Evolutionary conservation across 2,113 vertebrate species (phyloP), one percentile per base, ranked within the genome.

Genomic region (Pachycephala philippinensis): DNA sequence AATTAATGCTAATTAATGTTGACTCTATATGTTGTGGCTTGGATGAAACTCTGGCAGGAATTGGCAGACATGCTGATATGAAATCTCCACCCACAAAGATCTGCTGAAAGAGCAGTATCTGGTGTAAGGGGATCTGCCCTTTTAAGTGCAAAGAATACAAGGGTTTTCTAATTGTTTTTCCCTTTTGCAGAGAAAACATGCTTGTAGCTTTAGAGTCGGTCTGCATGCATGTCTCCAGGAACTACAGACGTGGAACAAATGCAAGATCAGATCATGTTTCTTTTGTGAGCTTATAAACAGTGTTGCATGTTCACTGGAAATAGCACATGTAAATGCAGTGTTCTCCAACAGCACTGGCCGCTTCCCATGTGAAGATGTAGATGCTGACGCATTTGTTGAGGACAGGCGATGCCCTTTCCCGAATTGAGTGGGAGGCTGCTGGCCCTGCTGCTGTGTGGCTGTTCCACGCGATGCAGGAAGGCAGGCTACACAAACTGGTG

Each of bases 1-100:
- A 97, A 97, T 96, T 94, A 96, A 94, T 96, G 89, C 68, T 95
- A 97, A 97, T 96, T 89, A 81, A 74, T 87, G 92, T 95, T 97
- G 95, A 92, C 86, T 96, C 64, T 93, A 1, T 93, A 8, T 88
- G 93, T 86, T 95, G 93, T 94, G 90, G 92, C 94, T 97, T 95
- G 96, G 94, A 94, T 97, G 96, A 97, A 97, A 96, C 95, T 93
- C 60, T 92, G 59, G 27, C 82, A 93, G 81, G 68, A 95, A 66
- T 13, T 96, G 93, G 90, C 94, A 95, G 84, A 89, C 84, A 66
- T 15, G 63, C 78, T 89, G 91, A 96, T 92, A 96, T 53, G 68
- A 76, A 93, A 92, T 92, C 92, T 93, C 95, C 95, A 84, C 92
- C 96, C 96, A 95, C 95, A 93, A 86, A 76, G 88, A 91, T 95